Conservation (phyloP, 1,140 invertebrate species). For the Dufourea novaeangliae region DNA sequence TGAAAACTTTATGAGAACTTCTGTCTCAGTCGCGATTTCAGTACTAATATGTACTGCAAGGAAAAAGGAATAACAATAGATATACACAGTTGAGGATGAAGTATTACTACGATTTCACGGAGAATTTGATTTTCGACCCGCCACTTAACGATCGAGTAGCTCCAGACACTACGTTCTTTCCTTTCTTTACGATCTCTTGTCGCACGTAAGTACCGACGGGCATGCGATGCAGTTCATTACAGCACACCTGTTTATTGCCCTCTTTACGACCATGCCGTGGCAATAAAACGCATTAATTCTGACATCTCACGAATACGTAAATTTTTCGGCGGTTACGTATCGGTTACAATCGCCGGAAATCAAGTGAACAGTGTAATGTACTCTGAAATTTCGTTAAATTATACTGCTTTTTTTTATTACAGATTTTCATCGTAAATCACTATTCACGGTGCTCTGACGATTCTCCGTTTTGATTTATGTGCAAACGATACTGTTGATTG, state of each 20-base stretch:
- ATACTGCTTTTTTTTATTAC: not conserved
- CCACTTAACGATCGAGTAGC: not conserved
- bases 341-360: not conserved
- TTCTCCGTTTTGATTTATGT: too few relatives aligned
- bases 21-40: too few relatives aligned
- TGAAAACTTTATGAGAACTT: too few relatives aligned
- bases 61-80: too few relatives aligned
- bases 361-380: not conserved
- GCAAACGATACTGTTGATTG: too few relatives aligned
- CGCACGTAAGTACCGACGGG: not conserved
- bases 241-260: constrained; percentile 2
- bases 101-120: too few relatives aligned
- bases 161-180: not conserved
- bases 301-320: not conserved
- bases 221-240: not conserved
- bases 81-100: too few relatives aligned
- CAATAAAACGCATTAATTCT: not conserved
- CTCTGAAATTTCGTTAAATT: not conserved
- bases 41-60: too few relatives aligned
- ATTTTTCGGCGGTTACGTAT: not conserved
- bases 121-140: too few relatives aligned
- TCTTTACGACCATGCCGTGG: not conserved
- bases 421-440: too few relatives aligned
- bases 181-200: not conserved
- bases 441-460: too few relatives aligned